phyloP scores from a whole-genome alignment of 2,888 invertebrate genomes.

The Xestia c-nigrum region DNA sequence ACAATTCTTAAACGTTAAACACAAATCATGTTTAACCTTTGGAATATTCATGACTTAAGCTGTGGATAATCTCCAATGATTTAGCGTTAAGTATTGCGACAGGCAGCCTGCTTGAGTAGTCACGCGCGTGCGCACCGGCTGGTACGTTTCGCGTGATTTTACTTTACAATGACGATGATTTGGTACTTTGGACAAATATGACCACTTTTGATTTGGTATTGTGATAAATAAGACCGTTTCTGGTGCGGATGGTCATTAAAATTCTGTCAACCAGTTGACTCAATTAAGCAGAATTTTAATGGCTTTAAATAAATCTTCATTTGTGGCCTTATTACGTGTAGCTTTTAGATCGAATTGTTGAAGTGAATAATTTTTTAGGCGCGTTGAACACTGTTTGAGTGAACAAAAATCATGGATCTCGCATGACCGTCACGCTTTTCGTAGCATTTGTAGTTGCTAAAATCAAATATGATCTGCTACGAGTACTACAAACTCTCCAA shows the following conservation, averaged over 20 bases:
- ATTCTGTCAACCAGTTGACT: background rate
- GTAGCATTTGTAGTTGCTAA: too few relatives aligned
- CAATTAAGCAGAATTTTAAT: background rate
- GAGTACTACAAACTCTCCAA: too few relatives aligned
- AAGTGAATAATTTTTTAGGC: too few relatives aligned
- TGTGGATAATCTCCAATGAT: constrained; percentile 52
- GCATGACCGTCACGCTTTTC: too few relatives aligned
- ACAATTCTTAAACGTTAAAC: background rate
- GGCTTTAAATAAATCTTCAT: background rate
- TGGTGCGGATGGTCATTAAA: too few relatives aligned
- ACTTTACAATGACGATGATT: constrained; percentile 11
- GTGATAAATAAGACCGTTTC: too few relatives aligned
- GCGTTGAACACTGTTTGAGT: too few relatives aligned
- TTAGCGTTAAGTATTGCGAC: constrained; percentile 48
- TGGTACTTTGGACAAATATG: background rate
- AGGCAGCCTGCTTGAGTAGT: constrained; percentile 33
- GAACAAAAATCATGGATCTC: too few relatives aligned
- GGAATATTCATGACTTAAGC: constrained; percentile 51
- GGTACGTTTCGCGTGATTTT: background rate
- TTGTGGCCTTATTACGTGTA: background rate
- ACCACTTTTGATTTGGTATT: background rate
- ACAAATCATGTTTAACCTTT: constrained; percentile 37
- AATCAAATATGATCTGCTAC: too few relatives aligned
- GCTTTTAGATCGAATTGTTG: background rate
- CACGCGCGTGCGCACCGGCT: constrained; percentile 32